Conservation (phyloP, 1,140 invertebrate species). For the Drosophila baimaii region DNA sequence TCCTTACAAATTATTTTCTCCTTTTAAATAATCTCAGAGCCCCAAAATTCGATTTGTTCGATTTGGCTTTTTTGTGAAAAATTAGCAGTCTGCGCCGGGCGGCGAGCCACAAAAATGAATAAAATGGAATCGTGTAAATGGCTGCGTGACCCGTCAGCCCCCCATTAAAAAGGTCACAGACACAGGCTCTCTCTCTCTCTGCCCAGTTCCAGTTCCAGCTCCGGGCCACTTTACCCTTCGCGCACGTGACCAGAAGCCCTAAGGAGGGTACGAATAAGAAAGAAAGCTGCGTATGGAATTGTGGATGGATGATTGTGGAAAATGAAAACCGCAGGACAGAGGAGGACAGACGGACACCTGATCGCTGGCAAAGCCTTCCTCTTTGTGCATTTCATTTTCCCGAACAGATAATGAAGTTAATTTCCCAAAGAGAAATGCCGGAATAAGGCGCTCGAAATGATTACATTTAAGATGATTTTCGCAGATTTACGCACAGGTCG, state of each 20-base stretch:
- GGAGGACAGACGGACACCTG: conserved; percentile 33
- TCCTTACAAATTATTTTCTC: conserved; percentile 31
- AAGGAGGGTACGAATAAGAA: conserved; percentile 6
- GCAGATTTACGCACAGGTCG: conserved; percentile 59
- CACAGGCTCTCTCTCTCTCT: too few relatives aligned
- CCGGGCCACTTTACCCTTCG: conserved; percentile 54
- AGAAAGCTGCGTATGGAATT: conserved; percentile 25
- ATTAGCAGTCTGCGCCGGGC: conserved; percentile 53
- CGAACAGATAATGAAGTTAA: conserved; percentile 72
- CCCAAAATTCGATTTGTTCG: conserved; percentile 21
- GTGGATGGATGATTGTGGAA: conserved; percentile 25
- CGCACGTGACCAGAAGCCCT: conserved; percentile 72
- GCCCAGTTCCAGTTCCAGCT: conserved; percentile 18
- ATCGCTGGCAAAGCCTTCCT: conserved; percentile 6
- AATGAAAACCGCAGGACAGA: conserved; percentile 54
- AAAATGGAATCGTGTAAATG: conserved; percentile 72
- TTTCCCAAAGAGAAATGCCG: conserved; percentile 46
- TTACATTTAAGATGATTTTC: conserved; percentile 66
- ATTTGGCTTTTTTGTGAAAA: conserved; percentile 35
- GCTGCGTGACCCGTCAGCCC: conserved; percentile 56
- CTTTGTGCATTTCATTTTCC: conserved; percentile 64
- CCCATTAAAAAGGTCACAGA: conserved; percentile 80
- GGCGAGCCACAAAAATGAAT: conserved; percentile 39
- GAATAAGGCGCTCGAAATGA: conserved; percentile 45
- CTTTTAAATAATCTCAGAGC: conserved; percentile 13